Percentiles rank a stretch among this genome's conserved stretches.
Evolutionary conservation across 1,140 invertebrate genomes (phyloP).

Genomic region (Rhizoglyphus robini): DNA sequence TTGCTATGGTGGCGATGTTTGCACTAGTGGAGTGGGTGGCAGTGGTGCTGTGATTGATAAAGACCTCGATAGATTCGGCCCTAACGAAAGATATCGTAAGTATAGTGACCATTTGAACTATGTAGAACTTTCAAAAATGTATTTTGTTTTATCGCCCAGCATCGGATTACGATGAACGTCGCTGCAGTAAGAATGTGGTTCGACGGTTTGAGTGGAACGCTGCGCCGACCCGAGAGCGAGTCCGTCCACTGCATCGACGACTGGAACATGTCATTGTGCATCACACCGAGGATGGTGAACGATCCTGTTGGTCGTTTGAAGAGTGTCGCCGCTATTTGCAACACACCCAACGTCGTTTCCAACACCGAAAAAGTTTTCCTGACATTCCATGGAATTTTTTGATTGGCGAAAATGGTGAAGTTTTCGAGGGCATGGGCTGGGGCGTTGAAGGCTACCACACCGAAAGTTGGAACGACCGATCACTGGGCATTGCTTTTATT

Average conservation of each 20-base stretch:
- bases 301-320: not conserved
- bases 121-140: not conserved
- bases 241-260: not conserved
- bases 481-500: slow-evolving; percentile 27
- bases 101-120: not conserved
- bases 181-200: not conserved
- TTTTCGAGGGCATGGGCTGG: slow-evolving; percentile 26
- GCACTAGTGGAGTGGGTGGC: not conserved
- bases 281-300: slow-evolving; percentile 18
- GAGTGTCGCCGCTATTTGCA: not conserved
- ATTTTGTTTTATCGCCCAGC: too few species aligned
- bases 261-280: slow-evolving; percentile 18
- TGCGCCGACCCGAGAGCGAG: not conserved
- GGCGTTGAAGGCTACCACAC: slow-evolving; percentile 21
- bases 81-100: not conserved
- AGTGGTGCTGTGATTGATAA: too few species aligned
- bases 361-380: slow-evolving; percentile 11
- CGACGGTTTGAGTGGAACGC: slow-evolving; percentile 5
- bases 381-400: slow-evolving; percentile 27
- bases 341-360: slow-evolving; percentile 7
- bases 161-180: not conserved
- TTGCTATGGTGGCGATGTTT: not conserved
- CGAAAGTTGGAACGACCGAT: slow-evolving; percentile 22
- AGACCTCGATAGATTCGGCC: too few species aligned
- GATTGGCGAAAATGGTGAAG: slow-evolving; percentile 23